Conservation (phyloP, 92 coral and sea anemone genomes). For the Zoanthus gigantus region DNA sequence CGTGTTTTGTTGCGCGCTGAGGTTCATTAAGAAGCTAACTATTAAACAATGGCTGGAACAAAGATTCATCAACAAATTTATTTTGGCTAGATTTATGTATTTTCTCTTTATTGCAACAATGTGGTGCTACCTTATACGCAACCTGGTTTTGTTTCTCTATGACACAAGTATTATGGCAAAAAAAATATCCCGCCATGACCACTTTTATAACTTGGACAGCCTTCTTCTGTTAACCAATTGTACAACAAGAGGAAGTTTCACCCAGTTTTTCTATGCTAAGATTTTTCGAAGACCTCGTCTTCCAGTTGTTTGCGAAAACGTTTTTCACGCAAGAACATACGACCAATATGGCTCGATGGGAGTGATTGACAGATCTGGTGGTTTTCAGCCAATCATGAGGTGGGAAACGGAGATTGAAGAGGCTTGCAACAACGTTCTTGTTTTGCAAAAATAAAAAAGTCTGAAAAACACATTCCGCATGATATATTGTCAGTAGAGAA, state of each 20-base stretch:
- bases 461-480: no score
- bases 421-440: conserved; percentile 43
- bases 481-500: no score
- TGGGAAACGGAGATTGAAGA: conserved; percentile 54
- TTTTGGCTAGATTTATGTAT: conserved; percentile 41
- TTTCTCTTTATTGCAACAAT: conserved; percentile 58
- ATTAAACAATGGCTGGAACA: conserved; percentile 60
- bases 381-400: conserved; percentile 50
- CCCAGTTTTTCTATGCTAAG: conserved; percentile 74
- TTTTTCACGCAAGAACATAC: conserved; percentile 20
- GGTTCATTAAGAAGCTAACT: conserved; percentile 69
- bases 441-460: not conserved
- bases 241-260: conserved; percentile 73
- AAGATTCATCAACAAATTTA: not conserved
- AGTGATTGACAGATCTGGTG: conserved; percentile 55
- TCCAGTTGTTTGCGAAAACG: conserved; percentile 70
- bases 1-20: conserved; percentile 75
- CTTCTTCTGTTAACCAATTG: conserved; percentile 55
- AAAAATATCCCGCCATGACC: conserved; percentile 53
- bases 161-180: conserved; percentile 65
- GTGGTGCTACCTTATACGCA: conserved; percentile 72
- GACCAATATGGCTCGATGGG: conserved; percentile 42
- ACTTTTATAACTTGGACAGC: conserved; percentile 41
- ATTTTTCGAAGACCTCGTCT: conserved; percentile 72
- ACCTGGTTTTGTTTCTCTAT: conserved; percentile 64